Evolutionary conservation across 1,140 invertebrate species (phyloP), one percentile per base, ranked within the genome.

Genomic region (Hirudo medicinalis): DNA sequence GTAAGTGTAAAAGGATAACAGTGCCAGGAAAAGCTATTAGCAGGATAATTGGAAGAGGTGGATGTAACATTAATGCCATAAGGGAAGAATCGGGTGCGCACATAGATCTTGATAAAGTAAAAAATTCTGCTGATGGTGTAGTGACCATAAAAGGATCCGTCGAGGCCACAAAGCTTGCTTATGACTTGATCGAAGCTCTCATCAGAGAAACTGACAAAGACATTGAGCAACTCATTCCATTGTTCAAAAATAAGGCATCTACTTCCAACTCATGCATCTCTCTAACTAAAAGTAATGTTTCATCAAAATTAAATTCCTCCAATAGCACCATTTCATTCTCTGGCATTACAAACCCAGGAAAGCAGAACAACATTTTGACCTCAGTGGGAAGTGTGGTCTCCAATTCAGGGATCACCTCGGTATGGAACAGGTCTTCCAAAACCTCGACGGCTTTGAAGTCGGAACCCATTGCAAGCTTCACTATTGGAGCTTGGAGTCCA

Each of bases 101-200:
- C 79, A 97, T 97, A 78, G 94, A 98, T 83, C 91, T 98, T 2
- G 94, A 98, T 80, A 97, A 97, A 79, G 91, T 94, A 82, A 95
- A 95, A 85, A 90, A 60, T 54, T 90, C 92, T 82, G 91, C 90
- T 40, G 94, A 97, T 81, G 85, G 94, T 77, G 90, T 89, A 76
- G 94, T 97, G 72, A 94, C 92, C 19, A 95, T 97, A 76, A 94
- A 89, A 81, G 93, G 93, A 67, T 88, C 90, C n/a, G 85, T 87
- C 22, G 93, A 96, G 75, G 89, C 91, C 0, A 94, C 90, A 4
- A 90, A 90, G 79, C 90, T 93, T 80, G 93, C 93, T 67, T 88
- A 92, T 77, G 85, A 85, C 71, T 85, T 95, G 70, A 96, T 96
- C 72, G 86, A 88, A 55, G 86, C 90, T 20, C 85, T 96, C 67